Evolutionary conservation across 2,113 vertebrate genomes (phyloP), one percentile per base, ranked within the genome.

Genomic region (Pholis gunnellus): DNA sequence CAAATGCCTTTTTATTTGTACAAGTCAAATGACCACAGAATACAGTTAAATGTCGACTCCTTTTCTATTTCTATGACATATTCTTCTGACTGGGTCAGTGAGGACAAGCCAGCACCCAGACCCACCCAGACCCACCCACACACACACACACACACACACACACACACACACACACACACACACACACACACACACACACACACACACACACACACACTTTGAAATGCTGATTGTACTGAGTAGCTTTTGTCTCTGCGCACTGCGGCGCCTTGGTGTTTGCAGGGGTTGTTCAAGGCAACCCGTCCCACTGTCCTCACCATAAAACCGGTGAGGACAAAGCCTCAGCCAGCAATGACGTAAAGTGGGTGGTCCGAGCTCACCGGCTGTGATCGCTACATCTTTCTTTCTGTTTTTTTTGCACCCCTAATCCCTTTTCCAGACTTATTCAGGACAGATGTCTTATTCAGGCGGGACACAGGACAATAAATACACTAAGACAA

Each of bases 211-310:
- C 54, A 48, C 38, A 1, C 57, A n/a, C 78, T 70, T 79, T 88
- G 70, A 87, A 85, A 75, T 82, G 78, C 76, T 72, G 38, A 85
- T 91, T 84, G 75, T 4, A 61, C 60, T 7, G 52, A 68, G 67
- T 2, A 25, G 36, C 75, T 59, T 86, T 82, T 87, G 83, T 91
- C 73, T 86, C 40, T 34, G 56, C 17, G 36, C 69, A 29, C 70
- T 29, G 75, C 60, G 50, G 63, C 0, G 15, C 13, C 52, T 50
- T 73, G 70, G 52, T 78, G 79, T 89, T 83, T 82, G 64, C 79
- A 79, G 70, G 36, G 87, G 83, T 84, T 88, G 84, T 82, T 88
- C 81, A 31, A 87, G 88, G 89, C 69, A 69, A 92, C 83, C 25
- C 25, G 6, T 36, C 36, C 50, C 64, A 64, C 64, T 80, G 46